Conservation (phyloP, 2,888 invertebrate species). For the Agriotes lineatus region DNA sequence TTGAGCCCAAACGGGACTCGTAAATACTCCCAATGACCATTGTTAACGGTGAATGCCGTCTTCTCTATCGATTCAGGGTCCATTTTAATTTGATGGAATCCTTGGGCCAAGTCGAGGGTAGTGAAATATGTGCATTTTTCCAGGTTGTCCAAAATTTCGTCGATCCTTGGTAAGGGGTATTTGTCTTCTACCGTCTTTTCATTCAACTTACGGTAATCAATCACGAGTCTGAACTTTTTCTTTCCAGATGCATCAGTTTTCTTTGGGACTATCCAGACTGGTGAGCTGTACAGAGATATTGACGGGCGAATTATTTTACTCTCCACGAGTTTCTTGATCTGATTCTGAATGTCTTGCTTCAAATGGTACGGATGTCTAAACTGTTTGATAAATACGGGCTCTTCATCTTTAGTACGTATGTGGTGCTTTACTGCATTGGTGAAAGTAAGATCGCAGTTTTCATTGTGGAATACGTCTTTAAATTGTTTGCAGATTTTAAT, state of each 20-base stretch:
- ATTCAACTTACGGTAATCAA: not conserved
- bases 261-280: slow-evolving; percentile 13
- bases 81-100: slow-evolving; percentile 52
- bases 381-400: not conserved
- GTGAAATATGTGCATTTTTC: slow-evolving; percentile 12
- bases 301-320: slow-evolving; percentile 10
- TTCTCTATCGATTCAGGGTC: slow-evolving; percentile 50
- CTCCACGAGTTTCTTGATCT: not conserved
- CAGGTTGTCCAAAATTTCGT: slow-evolving; percentile 5
- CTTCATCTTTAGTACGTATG: not conserved
- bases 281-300: not conserved
- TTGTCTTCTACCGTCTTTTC: slow-evolving; percentile 16
- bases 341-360: not conserved
- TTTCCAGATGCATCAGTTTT: slow-evolving; percentile 5
- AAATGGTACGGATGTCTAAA: not conserved
- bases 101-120: slow-evolving; percentile 20
- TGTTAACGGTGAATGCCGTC: slow-evolving; percentile 55
- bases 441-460: slow-evolving; percentile 5
- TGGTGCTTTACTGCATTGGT: not conserved
- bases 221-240: not conserved
- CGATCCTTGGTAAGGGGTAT: not conserved
- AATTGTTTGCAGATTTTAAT: slow-evolving; percentile 4
- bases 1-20: slow-evolving; percentile 56
- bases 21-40: slow-evolving; percentile 55
- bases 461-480: slow-evolving; percentile 18